Percentiles rank a stretch among this genome's conserved stretches.
Evolutionary conservation across 1,140 invertebrate genomes (phyloP).

Genomic region (Fopius arisanus): DNA sequence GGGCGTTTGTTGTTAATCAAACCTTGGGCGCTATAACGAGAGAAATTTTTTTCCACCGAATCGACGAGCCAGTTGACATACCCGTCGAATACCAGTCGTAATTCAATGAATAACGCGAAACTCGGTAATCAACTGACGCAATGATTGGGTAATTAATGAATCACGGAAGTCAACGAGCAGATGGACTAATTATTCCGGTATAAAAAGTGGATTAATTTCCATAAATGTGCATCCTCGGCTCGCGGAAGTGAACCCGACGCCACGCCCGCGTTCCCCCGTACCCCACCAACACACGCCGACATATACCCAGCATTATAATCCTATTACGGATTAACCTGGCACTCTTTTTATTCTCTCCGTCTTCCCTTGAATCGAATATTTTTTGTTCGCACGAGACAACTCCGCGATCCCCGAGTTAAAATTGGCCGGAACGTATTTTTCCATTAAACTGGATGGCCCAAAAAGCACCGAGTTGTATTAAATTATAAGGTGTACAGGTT

Average conservation of each 20-base stretch:
- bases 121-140: neutral
- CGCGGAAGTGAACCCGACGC: slow-evolving; percentile 19
- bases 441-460: slow-evolving; percentile 48
- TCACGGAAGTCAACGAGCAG: neutral
- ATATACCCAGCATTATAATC: slow-evolving; percentile 36
- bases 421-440: slow-evolving; percentile 57
- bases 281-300: neutral
- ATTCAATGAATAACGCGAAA: too few relatives aligned
- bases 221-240: neutral
- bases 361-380: neutral
- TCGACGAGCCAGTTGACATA: neutral
- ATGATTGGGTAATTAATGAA: neutral
- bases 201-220: slow-evolving; percentile 6
- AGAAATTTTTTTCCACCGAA: neutral
- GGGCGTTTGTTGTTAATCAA: slow-evolving; percentile 57
- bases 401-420: slow-evolving; percentile 39
- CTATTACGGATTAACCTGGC: slow-evolving; percentile 38
- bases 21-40: slow-evolving; percentile 47
- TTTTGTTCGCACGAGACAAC: slow-evolving; percentile 10
- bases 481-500: slow-evolving; percentile 57
- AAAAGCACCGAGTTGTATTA: slow-evolving; percentile 42
- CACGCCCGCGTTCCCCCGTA: slow-evolving; percentile 27
- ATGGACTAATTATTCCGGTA: neutral
- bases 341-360: slow-evolving; percentile 29
- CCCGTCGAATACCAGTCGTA: too few relatives aligned